phyloP scores from a whole-genome alignment of 2,797 vertebrate genomes.

The Silurus aristotelis region DNA sequence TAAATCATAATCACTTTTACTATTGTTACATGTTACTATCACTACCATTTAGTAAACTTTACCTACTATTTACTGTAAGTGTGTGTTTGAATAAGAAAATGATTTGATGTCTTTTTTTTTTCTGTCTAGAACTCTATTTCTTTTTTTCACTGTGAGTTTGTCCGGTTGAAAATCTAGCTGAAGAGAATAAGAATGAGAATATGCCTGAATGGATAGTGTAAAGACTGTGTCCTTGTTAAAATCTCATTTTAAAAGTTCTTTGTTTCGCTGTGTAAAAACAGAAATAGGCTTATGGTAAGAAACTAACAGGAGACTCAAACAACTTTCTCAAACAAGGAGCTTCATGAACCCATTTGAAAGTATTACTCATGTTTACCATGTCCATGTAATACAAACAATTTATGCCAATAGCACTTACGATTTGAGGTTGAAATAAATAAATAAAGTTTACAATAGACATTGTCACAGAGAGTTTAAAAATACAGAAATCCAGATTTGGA shows the following conservation, averaged over 20 bases:
- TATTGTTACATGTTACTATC: not conserved
- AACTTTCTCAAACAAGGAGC: too few species aligned
- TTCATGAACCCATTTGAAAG: not conserved
- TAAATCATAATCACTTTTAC: not conserved
- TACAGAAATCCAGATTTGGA: not conserved
- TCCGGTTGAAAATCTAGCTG: not conserved
- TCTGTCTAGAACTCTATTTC: not conserved
- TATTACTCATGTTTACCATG: not conserved
- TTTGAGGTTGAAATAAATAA: too few species aligned
- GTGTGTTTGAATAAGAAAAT: not conserved
- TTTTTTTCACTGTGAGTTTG: not conserved
- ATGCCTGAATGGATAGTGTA: not conserved
- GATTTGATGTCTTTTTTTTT: not conserved
- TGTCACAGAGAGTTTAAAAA: not conserved
- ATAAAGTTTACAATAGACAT: not conserved
- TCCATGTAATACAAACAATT: too few species aligned
- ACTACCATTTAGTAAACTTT: not conserved
- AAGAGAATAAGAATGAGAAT: not conserved
- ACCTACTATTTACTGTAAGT: too few species aligned
- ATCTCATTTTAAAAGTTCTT: not conserved
- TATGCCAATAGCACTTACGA: too few species aligned
- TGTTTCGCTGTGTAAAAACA: not conserved
- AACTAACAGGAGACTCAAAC: not conserved
- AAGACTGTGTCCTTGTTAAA: not conserved
- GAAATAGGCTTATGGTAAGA: not conserved